These are phyloP conservation scores for Pagetopsis macropterus DNA, from an alignment of 2,797 vertebrate species.

Conservation along the genomic window DNA sequence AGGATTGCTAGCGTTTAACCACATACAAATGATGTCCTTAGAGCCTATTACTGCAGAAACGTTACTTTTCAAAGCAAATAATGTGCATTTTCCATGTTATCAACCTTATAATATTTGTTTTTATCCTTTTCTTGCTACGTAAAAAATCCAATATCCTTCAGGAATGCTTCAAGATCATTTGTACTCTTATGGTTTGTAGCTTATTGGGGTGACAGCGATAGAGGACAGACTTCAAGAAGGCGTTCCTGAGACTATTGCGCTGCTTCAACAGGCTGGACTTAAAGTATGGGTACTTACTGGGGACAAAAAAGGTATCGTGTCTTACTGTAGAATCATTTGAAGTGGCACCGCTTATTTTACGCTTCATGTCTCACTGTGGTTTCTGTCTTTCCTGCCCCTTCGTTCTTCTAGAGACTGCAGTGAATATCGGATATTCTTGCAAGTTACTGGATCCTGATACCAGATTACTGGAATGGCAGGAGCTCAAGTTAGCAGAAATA, in stretches of 20 bases:
- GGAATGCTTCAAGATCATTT: neutral
- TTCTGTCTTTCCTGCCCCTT: conserved; percentile 2
- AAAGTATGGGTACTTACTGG: conserved; percentile 96
- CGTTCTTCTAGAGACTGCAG: conserved; percentile 87
- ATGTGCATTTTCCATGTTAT: neutral
- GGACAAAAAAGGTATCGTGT: conserved; percentile 92
- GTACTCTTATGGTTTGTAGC: conserved; percentile 73
- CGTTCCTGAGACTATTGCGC: conserved; percentile 90
- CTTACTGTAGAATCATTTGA: neutral
- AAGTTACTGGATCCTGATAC: conserved; percentile 88
- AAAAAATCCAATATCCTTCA: neutral
- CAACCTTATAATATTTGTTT: neutral
- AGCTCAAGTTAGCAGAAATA: conserved; percentile 85
- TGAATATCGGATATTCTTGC: conserved; percentile 93
- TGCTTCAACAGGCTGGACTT: conserved; percentile 88
- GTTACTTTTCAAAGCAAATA: neutral
- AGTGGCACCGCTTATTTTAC: neutral
- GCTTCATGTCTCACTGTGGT: conserved; percentile 4
- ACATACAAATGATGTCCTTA: too few species aligned
- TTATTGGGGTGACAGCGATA: conserved; percentile 93
- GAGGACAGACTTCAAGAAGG: conserved; percentile 93
- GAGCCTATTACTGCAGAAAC: too few species aligned
- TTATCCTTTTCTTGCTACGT: neutral
- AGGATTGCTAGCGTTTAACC: too few species aligned
- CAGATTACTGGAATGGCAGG: conserved; percentile 88